phyloP scores from a whole-genome alignment of 2,113 vertebrate genomes.

The Jacana jacana region DNA sequence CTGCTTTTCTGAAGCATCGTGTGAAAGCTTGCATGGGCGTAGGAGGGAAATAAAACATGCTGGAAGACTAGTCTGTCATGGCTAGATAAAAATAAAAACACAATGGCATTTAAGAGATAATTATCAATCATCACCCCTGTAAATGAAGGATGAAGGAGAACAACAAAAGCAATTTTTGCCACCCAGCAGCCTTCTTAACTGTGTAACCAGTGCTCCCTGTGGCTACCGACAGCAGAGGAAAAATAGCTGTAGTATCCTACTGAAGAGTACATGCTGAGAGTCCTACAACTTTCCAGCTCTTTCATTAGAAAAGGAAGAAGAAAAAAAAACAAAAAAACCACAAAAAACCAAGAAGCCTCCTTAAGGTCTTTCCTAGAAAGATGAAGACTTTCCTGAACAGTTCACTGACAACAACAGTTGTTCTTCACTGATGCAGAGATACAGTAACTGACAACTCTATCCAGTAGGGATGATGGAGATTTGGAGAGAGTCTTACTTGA shows the following conservation, averaged over 20 bases:
- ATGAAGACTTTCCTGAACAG: neutral
- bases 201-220: neutral
- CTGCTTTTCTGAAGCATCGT: neutral
- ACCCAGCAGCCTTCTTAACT: neutral
- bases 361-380: neutral
- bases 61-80: conserved; percentile 27
- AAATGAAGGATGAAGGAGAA: neutral
- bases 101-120: neutral
- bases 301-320: neutral
- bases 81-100: conserved; percentile 33
- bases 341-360: neutral
- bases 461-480: neutral
- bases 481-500: neutral
- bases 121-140: neutral
- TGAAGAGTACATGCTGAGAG: neutral
- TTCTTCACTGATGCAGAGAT: neutral
- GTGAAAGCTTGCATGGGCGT: neutral
- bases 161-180: neutral
- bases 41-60: conserved; percentile 23
- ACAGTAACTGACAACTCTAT: neutral
- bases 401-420: neutral
- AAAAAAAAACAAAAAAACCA: neutral
- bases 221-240: neutral
- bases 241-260: neutral
- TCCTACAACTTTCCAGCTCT: neutral